A percentile compares a stretch with the other conserved stretches of the same genome.
These are phyloP conservation scores for Empidonax traillii DNA, from an alignment of 2,113 vertebrate species.

Conservation along the genomic window DNA sequence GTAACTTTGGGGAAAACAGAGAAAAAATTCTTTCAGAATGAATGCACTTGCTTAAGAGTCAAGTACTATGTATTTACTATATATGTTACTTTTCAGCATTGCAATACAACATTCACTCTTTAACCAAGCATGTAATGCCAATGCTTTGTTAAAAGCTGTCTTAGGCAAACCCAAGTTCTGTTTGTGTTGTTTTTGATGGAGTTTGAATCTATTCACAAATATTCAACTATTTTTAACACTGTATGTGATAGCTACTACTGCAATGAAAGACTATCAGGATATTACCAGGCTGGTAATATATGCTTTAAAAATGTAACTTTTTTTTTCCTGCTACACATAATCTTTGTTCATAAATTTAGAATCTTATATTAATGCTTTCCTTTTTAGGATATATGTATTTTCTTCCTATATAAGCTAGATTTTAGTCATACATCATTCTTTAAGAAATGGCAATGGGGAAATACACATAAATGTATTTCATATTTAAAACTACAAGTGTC, in stretches of 20 bases:
- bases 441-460: not conserved
- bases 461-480: not conserved
- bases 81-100: not conserved
- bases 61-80: not conserved
- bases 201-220: not conserved
- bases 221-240: not conserved
- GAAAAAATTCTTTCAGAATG: not conserved
- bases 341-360: not conserved
- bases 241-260: not conserved
- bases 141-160: not conserved
- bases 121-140: not conserved
- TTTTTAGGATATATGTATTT: not conserved
- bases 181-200: not conserved
- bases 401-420: not conserved
- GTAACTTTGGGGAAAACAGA: not conserved
- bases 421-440: not conserved
- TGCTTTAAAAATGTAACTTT: not conserved
- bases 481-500: not conserved
- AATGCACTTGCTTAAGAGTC: not conserved
- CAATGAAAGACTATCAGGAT: not conserved
- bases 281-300: not conserved
- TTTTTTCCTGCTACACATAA: not conserved
- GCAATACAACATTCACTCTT: not conserved
- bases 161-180: not conserved
- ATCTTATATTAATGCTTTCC: not conserved